Percentiles rank a stretch among this genome's conserved stretches.
Evolutionary conservation across 2,797 vertebrate genomes (phyloP).

Genomic region (Syngnathus rostellatus): DNA sequence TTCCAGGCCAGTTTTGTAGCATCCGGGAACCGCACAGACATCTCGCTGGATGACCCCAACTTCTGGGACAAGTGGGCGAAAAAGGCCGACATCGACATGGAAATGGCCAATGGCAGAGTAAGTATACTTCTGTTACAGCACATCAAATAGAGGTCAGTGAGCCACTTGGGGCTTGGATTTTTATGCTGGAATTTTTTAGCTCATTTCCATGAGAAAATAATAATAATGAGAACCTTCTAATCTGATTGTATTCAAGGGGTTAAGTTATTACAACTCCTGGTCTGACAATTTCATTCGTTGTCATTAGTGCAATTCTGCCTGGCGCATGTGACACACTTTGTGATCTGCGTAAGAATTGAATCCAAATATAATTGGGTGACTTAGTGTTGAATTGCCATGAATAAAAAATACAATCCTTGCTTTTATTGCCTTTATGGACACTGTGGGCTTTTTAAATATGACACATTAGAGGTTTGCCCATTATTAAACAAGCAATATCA

Average conservation of each 20-base stretch:
- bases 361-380: too few relatives aligned
- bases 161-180: not conserved
- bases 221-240: too few relatives aligned
- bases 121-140: constrained; percentile 35
- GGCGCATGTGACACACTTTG: not conserved
- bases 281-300: not conserved
- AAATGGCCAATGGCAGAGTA: constrained; percentile 91
- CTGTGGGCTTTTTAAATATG: too few relatives aligned
- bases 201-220: not conserved
- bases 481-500: too few relatives aligned
- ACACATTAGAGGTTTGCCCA: too few relatives aligned
- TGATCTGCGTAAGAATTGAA: too few relatives aligned
- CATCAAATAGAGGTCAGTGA: not conserved
- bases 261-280: too few relatives aligned
- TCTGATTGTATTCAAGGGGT: too few relatives aligned
- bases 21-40: constrained; percentile 97
- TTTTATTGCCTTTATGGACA: too few relatives aligned
- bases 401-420: too few relatives aligned
- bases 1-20: constrained; percentile 96
- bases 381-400: too few relatives aligned
- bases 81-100: constrained; percentile 94
- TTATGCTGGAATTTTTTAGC: constrained; percentile 5
- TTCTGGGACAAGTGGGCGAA: constrained; percentile 99
- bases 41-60: constrained; percentile 96
- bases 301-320: not conserved